These are phyloP conservation scores for Trididemnum miniatum DNA, from an alignment of 23 tunicate species.

Conservation along the genomic window DNA sequence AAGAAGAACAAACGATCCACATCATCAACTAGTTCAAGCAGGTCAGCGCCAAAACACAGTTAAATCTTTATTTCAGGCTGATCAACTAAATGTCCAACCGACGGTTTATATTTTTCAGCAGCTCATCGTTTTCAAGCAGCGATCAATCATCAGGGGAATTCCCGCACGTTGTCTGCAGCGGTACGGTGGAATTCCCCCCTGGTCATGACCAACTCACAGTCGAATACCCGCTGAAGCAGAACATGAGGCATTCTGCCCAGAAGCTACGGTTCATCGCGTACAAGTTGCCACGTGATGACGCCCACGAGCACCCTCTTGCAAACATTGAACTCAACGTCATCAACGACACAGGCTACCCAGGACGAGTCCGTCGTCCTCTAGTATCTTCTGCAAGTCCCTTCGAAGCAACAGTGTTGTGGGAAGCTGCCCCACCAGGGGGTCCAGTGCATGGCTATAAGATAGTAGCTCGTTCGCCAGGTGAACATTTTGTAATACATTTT, in stretches of 20 bases:
- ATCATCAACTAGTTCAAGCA: slow-evolving; percentile 18
- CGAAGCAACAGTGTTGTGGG: slow-evolving; percentile 88
- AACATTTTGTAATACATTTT: not conserved
- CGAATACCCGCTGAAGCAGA: slow-evolving; percentile 78
- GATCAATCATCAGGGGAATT: slow-evolving; percentile 35
- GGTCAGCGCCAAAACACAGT: no score
- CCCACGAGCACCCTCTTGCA: slow-evolving; percentile 73
- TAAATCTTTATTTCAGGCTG: no score
- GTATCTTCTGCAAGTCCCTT: slow-evolving; percentile 57
- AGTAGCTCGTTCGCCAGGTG: slow-evolving; percentile 64
- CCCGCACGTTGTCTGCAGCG: slow-evolving; percentile 46
- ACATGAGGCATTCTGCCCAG: slow-evolving; percentile 74
- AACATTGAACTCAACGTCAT: slow-evolving; percentile 76
- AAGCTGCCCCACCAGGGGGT: slow-evolving; percentile 78
- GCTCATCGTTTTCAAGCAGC: slow-evolving; percentile 35
- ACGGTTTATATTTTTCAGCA: not conserved
- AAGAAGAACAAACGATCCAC: slow-evolving; percentile 30
- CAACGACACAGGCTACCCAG: slow-evolving; percentile 96
- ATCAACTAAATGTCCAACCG: no score
- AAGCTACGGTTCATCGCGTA: slow-evolving; percentile 44
- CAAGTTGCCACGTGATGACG: slow-evolving; percentile 23
- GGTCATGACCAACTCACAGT: slow-evolving; percentile 53
- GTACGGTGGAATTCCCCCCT: slow-evolving; percentile 56
- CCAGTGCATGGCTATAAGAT: slow-evolving; percentile 89
- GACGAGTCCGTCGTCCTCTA: slow-evolving; percentile 74